Evolutionary conservation across 2,888 invertebrate genomes (phyloP).

Genomic region (Epicampocera succincta): DNA sequence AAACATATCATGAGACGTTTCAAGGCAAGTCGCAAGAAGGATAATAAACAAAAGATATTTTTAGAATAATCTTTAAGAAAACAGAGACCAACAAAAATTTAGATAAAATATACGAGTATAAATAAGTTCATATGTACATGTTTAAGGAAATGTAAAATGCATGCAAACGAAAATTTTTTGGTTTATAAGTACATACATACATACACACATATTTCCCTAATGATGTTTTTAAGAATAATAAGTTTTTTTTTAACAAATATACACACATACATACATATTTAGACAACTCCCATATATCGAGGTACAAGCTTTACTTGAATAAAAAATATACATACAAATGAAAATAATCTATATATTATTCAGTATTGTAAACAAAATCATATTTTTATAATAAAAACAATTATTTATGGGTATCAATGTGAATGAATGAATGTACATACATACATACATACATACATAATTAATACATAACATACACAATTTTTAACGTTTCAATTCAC

Average conservation of each 20-base stretch:
- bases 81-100: constrained; percentile 35
- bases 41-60: constrained; percentile 27
- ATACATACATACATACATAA: not conserved
- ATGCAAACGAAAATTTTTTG: too few species aligned
- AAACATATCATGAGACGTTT: constrained; percentile 48
- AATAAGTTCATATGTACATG: too few species aligned
- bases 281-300: constrained; percentile 35
- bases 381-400: too few species aligned
- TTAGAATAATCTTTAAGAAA: constrained; percentile 19
- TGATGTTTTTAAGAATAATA: too few species aligned
- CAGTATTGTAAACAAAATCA: too few species aligned
- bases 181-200: too few species aligned
- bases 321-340: constrained; percentile 23
- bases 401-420: too few species aligned
- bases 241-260: not conserved
- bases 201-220: too few species aligned
- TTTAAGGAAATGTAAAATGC: too few species aligned
- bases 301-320: constrained; percentile 71
- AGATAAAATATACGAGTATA: too few species aligned
- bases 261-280: not conserved
- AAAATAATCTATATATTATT: not conserved
- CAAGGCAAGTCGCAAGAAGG: constrained; percentile 7
- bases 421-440: not conserved
- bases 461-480: too few species aligned
- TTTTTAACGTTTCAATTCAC: too few species aligned